Percentiles rank a stretch among this genome's conserved stretches.
phyloP scores from a whole-genome alignment of 1,140 invertebrate genomes.

The Leptonema lineaticorne region DNA sequence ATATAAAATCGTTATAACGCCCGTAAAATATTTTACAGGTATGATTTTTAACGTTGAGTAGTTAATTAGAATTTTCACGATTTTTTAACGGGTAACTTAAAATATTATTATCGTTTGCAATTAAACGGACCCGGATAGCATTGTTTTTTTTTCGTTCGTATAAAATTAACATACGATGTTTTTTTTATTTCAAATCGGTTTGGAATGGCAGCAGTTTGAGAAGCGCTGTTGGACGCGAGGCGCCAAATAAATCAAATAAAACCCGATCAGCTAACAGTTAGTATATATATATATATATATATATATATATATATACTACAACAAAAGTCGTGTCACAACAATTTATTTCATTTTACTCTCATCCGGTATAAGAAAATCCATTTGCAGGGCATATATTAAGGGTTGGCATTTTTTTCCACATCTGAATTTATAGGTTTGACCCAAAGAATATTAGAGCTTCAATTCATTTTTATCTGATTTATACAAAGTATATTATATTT shows the following conservation, averaged over 20 bases:
- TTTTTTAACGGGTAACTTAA: no score
- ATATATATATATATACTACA: background rate
- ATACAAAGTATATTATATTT: no score
- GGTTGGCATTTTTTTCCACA: background rate
- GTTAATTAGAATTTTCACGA: no score
- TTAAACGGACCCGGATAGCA: no score
- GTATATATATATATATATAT: background rate
- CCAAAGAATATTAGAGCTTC: background rate
- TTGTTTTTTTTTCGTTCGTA: no score
- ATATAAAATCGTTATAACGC: no score
- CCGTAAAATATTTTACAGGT: no score
- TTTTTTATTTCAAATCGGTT: no score
- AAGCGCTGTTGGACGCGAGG: background rate
- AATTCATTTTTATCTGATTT: background rate
- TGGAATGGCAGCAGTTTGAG: no score
- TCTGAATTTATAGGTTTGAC: background rate
- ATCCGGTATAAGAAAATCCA: slow-evolving; percentile 6
- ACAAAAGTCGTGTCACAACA: slow-evolving; percentile 26
- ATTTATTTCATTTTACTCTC: slow-evolving; percentile 27
- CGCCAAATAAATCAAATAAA: slow-evolving; percentile 27
- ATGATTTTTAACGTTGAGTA: no score
- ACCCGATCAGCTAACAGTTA: slow-evolving; percentile 7
- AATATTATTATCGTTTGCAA: no score
- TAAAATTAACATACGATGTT: no score
- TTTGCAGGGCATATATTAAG: slow-evolving; percentile 19